phyloP scores from a whole-genome alignment of 1,140 invertebrate species.

The Halesus radiatus region DNA sequence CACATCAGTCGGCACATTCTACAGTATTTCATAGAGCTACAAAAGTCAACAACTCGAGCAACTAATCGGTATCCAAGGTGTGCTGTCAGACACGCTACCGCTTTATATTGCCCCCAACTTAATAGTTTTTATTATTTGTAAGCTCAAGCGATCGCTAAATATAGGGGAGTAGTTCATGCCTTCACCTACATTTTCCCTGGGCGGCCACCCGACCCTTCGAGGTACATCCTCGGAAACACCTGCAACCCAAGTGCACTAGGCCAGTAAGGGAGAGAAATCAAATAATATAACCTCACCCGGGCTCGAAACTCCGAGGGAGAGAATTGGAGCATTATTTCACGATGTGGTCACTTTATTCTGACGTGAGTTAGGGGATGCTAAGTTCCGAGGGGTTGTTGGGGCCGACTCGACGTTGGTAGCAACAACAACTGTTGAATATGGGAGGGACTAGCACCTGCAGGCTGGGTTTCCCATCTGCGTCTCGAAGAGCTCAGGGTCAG shows the following conservation, averaged over 20 bases:
- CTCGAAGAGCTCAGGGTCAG: slow-evolving; percentile 3
- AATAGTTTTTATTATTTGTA: not conserved
- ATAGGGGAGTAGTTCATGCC: not conserved
- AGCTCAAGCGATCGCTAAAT: not conserved
- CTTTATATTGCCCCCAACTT: too few relatives aligned
- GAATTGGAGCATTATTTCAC: too few relatives aligned
- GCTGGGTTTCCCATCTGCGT: not conserved
- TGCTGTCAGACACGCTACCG: too few relatives aligned
- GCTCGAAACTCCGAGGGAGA: not conserved
- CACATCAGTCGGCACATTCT: too few relatives aligned
- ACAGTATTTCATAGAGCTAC: too few relatives aligned
- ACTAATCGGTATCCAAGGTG: too few relatives aligned
- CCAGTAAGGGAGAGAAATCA: not conserved
- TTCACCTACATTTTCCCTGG: slow-evolving; percentile 17
- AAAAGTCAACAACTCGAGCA: too few relatives aligned
- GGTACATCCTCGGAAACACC: not conserved
- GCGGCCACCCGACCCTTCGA: not conserved
- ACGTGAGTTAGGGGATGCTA: not conserved
- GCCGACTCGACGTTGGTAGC: too few relatives aligned
- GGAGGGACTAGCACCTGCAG: not conserved
- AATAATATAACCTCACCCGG: not conserved
- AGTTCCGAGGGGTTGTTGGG: not conserved
- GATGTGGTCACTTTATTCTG: not conserved
- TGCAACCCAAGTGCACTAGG: slow-evolving; percentile 10
- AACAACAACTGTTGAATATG: not conserved